Evolutionary conservation across 1,140 invertebrate species (phyloP).

Genomic region (Ceratosolen fusciceps): DNA sequence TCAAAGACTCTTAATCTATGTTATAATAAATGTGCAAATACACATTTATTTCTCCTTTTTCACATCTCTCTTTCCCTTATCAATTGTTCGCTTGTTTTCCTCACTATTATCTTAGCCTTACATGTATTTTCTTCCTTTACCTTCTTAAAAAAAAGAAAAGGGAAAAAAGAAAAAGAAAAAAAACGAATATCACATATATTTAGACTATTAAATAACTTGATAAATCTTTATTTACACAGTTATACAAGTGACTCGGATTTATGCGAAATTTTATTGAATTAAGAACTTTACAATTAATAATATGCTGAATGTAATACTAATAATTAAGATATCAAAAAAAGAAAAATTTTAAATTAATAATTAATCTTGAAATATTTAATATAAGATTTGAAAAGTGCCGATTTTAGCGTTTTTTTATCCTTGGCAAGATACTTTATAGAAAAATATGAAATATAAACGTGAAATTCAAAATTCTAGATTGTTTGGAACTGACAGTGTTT

Average conservation of each 20-base stretch:
- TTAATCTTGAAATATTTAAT: constrained; percentile 33
- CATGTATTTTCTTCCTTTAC: neutral
- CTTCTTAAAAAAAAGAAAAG: neutral
- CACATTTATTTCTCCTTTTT: neutral
- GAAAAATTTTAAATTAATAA: constrained; percentile 42
- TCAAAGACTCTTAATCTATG: constrained; percentile 44
- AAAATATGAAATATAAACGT: constrained; percentile 35
- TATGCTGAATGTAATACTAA: constrained; percentile 7
- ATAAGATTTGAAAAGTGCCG: constrained; percentile 5
- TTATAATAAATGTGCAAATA: constrained; percentile 21
- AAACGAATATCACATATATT: no score
- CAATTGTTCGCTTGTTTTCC: neutral
- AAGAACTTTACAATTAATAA: constrained; percentile 25
- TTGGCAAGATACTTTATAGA: constrained; percentile 26
- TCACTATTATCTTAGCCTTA: neutral
- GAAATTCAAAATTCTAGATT: constrained; percentile 28
- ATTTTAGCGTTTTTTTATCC: constrained; percentile 23
- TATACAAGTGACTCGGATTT: constrained; percentile 20
- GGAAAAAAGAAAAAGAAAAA: no score
- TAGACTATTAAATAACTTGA: neutral
- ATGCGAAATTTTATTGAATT: constrained; percentile 28
- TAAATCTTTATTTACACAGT: constrained; percentile 17
- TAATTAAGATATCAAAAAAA: constrained; percentile 12
- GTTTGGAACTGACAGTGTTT: constrained; percentile 32
- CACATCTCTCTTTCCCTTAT: neutral